These are phyloP conservation scores for Brachionus rotundiformis DNA, from an alignment of 1,140 invertebrate species.

Conservation along the genomic window DNA sequence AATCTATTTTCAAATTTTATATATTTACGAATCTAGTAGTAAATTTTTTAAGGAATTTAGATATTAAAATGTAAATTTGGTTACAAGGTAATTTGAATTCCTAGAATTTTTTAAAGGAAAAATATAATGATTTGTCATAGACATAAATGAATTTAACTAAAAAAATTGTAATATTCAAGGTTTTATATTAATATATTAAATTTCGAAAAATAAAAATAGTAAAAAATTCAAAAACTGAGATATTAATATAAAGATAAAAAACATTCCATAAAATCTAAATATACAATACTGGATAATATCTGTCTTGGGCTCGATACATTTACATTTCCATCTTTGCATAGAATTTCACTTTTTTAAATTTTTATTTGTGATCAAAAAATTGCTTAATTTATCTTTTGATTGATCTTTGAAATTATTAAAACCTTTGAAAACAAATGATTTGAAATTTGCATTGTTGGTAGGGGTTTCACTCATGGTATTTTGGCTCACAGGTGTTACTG, in stretches of 20 bases:
- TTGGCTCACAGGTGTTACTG: neutral
- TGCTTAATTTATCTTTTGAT: constrained; percentile 44
- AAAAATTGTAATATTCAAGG: too few relatives aligned
- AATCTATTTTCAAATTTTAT: too few relatives aligned
- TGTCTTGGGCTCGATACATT: neutral
- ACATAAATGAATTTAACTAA: too few relatives aligned
- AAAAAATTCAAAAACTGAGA: neutral
- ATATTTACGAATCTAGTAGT: too few relatives aligned
- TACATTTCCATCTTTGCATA: neutral
- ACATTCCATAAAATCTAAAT: neutral
- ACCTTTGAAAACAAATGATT: constrained; percentile 48
- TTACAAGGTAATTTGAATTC: too few relatives aligned
- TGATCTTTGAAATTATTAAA: constrained; percentile 34
- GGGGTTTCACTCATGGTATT: neutral
- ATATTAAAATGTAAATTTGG: too few relatives aligned
- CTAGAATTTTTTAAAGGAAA: too few relatives aligned
- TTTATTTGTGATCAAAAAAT: constrained; percentile 49
- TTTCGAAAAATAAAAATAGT: neutral
- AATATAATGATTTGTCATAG: too few relatives aligned
- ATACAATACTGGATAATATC: neutral
- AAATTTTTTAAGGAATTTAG: too few relatives aligned
- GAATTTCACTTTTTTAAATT: constrained; percentile 5
- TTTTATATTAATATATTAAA: too few relatives aligned
- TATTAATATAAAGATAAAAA: neutral
- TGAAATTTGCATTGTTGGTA: neutral